These are phyloP conservation scores for Tyrannus savana DNA, from an alignment of 2,113 vertebrate genomes.

Conservation along the genomic window DNA sequence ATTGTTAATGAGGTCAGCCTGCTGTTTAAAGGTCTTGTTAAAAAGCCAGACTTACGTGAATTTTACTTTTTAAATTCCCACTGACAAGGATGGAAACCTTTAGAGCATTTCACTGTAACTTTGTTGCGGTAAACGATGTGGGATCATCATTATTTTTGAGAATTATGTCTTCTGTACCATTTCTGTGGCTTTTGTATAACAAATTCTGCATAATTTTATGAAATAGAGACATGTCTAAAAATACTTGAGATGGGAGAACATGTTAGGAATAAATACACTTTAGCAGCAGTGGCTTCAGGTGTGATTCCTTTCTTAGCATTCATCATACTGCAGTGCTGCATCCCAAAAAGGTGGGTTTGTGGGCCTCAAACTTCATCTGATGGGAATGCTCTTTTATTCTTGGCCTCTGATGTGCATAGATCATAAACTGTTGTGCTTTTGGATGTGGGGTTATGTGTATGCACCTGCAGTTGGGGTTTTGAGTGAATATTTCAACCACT, in stretches of 20 bases:
- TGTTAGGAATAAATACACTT: background rate
- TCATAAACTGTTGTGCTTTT: background rate
- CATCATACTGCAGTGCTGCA: background rate
- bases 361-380: background rate
- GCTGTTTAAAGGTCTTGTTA: background rate
- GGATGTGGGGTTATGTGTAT: background rate
- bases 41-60: background rate
- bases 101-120: background rate
- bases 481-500: background rate
- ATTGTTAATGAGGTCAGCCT: background rate
- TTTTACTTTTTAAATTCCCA: background rate
- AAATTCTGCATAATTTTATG: background rate
- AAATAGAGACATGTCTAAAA: background rate
- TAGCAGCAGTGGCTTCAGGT: background rate
- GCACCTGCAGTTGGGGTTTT: background rate
- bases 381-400: background rate
- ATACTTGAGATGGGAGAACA: background rate
- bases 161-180: background rate
- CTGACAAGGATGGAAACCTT: background rate
- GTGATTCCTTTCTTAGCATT: background rate
- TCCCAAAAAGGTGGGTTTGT: background rate
- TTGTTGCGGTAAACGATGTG: background rate
- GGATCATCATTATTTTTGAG: background rate
- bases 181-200: background rate
- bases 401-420: background rate